phyloP scores from a whole-genome alignment of 1,140 invertebrate species.

The Pomacea maculata region DNA sequence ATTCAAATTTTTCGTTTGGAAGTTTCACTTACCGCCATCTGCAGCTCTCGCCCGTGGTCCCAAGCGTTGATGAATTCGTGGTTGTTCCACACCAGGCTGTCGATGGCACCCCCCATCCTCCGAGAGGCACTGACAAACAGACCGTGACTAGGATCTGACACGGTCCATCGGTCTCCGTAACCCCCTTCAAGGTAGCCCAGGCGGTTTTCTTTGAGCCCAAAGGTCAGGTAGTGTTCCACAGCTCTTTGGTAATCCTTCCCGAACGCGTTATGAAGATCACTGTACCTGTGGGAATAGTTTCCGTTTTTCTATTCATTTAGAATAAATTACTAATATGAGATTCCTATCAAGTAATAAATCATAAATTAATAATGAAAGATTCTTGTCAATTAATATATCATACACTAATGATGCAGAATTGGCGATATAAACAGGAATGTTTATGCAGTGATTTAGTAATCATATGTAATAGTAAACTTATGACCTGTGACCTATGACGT shows the following conservation, averaged over 20 bases:
- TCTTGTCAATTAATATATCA: no score
- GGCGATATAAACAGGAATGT: no score
- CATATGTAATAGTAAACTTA: no score
- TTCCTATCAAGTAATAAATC: background rate
- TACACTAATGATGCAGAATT: no score
- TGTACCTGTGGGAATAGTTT: slow-evolving; percentile 23
- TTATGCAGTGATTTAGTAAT: no score
- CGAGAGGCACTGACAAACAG: slow-evolving; percentile 35
- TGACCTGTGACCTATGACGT: no score
- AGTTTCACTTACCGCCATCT: slow-evolving; percentile 6
- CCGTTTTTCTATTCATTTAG: background rate
- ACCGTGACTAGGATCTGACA: slow-evolving; percentile 11
- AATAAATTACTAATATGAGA: background rate
- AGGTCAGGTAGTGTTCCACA: slow-evolving; percentile 29
- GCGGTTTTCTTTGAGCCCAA: slow-evolving; percentile 23
- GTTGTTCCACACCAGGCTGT: slow-evolving; percentile 42
- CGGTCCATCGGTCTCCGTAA: slow-evolving; percentile 32
- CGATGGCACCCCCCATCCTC: slow-evolving; percentile 37
- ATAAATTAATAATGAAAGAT: background rate
- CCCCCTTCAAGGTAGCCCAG: slow-evolving; percentile 34
- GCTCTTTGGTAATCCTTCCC: slow-evolving; percentile 28
- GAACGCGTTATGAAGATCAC: slow-evolving; percentile 33
- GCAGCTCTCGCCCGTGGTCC: slow-evolving; percentile 41
- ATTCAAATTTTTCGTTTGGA: no score
- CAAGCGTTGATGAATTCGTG: slow-evolving; percentile 40